Conservation (phyloP, 2,888 invertebrate species). For the Amiota mariae region DNA sequence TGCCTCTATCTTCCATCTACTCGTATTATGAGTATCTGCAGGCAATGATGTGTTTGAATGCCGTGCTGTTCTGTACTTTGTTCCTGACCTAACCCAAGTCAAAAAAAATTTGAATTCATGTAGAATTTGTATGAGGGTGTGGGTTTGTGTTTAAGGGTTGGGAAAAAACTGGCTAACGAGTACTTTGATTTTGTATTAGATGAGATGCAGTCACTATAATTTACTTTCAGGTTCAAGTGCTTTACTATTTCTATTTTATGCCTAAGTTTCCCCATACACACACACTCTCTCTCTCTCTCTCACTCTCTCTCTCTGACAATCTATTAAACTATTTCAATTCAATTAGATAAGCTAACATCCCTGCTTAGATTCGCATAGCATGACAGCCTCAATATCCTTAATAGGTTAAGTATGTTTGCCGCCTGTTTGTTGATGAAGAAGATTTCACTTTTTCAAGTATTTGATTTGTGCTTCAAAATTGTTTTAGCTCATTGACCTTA, state of each 20-base stretch:
- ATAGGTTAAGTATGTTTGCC: conserved; percentile 20
- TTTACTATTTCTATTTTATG: too few species aligned
- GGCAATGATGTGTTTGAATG: background rate
- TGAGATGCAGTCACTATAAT: too few species aligned
- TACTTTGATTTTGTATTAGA: too few species aligned
- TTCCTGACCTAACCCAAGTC: conserved; percentile 55
- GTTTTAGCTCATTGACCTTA: conserved; percentile 60
- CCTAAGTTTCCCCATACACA: background rate
- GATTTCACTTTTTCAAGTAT: conserved; percentile 52
- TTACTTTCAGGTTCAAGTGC: too few species aligned
- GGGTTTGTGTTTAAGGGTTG: conserved; percentile 30
- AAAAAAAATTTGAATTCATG: conserved; percentile 56
- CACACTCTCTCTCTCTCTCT: conserved; percentile 31
- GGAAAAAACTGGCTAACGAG: too few species aligned
- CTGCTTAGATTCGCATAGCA: background rate
- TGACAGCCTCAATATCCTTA: background rate
- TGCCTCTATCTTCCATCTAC: background rate
- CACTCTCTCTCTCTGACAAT: conserved; percentile 28
- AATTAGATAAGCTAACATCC: background rate
- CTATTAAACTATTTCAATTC: conserved; percentile 32
- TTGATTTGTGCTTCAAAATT: conserved; percentile 54
- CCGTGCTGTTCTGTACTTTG: conserved; percentile 28
- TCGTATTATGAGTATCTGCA: background rate
- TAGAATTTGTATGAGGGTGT: conserved; percentile 44
- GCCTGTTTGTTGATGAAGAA: background rate